Evolutionary conservation across 1,140 invertebrate genomes (phyloP), one percentile per base, ranked within the genome.

Genomic region (Neodiprion fabricii): DNA sequence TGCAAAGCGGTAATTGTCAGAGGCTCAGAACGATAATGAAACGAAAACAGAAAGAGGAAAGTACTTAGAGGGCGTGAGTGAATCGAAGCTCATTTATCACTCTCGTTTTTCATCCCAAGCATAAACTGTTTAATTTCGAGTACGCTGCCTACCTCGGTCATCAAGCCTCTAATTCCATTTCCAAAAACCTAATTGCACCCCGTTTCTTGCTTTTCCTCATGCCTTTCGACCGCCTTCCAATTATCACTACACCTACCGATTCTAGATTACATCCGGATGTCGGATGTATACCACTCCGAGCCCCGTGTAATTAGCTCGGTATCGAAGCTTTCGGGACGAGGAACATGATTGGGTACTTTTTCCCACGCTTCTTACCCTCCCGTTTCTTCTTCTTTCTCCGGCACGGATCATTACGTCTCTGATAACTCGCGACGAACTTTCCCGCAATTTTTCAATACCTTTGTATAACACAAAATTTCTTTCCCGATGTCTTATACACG

Each of bases 1-100:
- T 12, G 7, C 11, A 11, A 23, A 21, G 11, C 40, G 40, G n/a
- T 0, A 23, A 9, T 23, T 23, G 17, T 69, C 11, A 5, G 23
- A 69, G 67, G 67, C 14, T 14, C 28, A 65, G 65, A 65, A 73
- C 71, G 21, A 28, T 14, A 21, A 14, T 72, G 14, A 48, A 71
- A 61, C 53, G 53, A 61, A 61, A 61, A 61, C n/a, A 4, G 53
- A 7, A 61, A 14, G 11, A 61, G 53, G 11, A 17, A 61, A 9
- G 28, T 21, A 21, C 17, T 21, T 21, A 21, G 17, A 5, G 48
- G 23, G 71, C 1, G 17, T 21, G 17, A 21, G 17, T 21, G 17
- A 21, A 21, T 21, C 17, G 17, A 21, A 21, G 17, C 17, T 40
- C 28, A 40, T 40, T 40, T 40, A 40, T 40, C 28, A 40, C 53